Base-by-base conservation (phyloP, 23 tunicate genomes). In the Trididemnum clinides region DNA sequence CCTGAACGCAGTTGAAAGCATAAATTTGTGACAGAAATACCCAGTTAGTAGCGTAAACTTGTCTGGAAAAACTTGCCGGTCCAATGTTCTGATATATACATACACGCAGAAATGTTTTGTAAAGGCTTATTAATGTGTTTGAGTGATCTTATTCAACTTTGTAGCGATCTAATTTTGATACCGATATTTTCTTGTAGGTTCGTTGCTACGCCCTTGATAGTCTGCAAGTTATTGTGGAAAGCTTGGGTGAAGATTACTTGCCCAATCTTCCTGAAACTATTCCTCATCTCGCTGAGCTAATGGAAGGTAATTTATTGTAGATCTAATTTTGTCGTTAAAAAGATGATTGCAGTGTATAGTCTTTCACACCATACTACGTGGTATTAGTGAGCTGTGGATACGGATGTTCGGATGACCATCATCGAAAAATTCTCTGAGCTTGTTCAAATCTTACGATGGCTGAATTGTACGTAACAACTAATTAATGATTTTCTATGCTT, bases 231-330 rank as follows among this genome's bases (percentile, higher is more conserved):
- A 62, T 82, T 39, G 92, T 78, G 4, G 87, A 95, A 62, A 87
- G 72, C 51, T 64, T 95, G 38, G 90, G 92, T 0, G 92, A 90
- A 20, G 88, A 90, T 83, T 95, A 90, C 72, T 57, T 71, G 65
- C 26, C 50, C 1, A 72, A 91, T 33, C 72, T 95, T 0, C 95
- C 95, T 27, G 99, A 95, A 71, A 85, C 92, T 18, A 81, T 91
- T 23, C 99, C 99, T 25, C 90, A 83, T 71, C 64, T 95, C 6
- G 84, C 99, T 10, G 99, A 95, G 34, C 78, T 95, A 58, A 50
- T 95, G 86, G 99, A 95, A 88, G 99, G 93, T 89, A 31, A 57
- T 73, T 4, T 51, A 15, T 44, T 7, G 15, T 44, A 7, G 54
- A 10, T 44, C 15, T 44, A 44, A 44, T 44, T 44, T 44, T 44